phyloP scores from a whole-genome alignment of 2,797 vertebrate genomes.

The Microhierax caerulescens region DNA sequence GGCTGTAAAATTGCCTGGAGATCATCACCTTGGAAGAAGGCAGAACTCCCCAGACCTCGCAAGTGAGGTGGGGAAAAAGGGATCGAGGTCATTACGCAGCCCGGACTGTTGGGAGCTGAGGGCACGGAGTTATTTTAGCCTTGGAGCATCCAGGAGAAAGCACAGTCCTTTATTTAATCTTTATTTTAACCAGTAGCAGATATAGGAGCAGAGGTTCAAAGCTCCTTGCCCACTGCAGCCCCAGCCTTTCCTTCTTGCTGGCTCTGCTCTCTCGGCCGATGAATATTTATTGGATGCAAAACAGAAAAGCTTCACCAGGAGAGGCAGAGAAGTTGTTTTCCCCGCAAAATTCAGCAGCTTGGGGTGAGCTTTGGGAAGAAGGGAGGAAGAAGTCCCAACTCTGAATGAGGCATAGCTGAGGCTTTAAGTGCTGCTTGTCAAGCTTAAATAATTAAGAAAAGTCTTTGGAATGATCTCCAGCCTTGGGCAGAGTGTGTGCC shows the following conservation, averaged over 20 bases:
- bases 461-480: neutral
- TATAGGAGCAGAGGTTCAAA: neutral
- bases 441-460: neutral
- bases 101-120: rapidly evolving
- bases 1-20: neutral
- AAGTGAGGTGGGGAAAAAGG: neutral
- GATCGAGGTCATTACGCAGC: neutral
- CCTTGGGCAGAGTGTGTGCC: rapidly evolving
- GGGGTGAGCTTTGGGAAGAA: neutral
- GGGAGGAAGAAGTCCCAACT: neutral
- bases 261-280: neutral
- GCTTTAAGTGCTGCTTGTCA: neutral
- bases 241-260: neutral
- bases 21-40: neutral
- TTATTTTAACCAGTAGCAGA: neutral
- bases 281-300: neutral
- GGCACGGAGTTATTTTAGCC: neutral
- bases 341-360: neutral
- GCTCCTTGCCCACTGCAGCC: neutral
- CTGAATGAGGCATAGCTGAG: neutral
- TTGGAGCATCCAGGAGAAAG: neutral
- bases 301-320: neutral
- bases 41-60: neutral
- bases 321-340: neutral
- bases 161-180: neutral